Conservation (phyloP, 1,140 invertebrate species). For the Schlechtendalia chinensis region DNA sequence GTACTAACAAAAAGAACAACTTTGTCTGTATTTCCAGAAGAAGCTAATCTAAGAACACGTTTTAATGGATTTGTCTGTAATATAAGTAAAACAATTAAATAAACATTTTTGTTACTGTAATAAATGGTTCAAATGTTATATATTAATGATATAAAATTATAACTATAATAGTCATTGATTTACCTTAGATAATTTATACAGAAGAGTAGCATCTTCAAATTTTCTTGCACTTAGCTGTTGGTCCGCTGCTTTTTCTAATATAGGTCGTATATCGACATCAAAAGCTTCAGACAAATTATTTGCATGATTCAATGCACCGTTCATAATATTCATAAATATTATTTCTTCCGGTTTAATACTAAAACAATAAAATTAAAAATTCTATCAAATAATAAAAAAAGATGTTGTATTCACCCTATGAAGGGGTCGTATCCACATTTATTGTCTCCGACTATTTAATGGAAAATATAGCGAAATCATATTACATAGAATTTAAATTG, state of each 20-base stretch:
- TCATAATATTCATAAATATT: conserved; percentile 67
- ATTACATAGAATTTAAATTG: no score
- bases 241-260: conserved; percentile 73
- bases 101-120: not conserved
- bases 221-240: conserved; percentile 65
- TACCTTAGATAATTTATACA: conserved; percentile 69
- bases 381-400: conserved; percentile 70
- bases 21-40: conserved; percentile 68
- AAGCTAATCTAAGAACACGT: conserved; percentile 71
- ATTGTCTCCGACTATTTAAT: no score
- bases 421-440: no score
- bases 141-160: no score
- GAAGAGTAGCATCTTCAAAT: conserved; percentile 66
- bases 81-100: conserved; percentile 56
- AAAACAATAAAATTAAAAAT: conserved; percentile 65
- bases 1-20: conserved; percentile 65
- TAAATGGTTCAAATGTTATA: not conserved
- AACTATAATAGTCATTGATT: not conserved
- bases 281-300: conserved; percentile 62
- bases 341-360: conserved; percentile 58
- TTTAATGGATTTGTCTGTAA: conserved; percentile 63
- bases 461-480: no score
- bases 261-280: conserved; percentile 66
- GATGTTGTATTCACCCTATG: not conserved
- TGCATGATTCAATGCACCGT: conserved; percentile 61